phyloP scores from a whole-genome alignment of 2,113 vertebrate genomes.

The Lampris incognitus region DNA sequence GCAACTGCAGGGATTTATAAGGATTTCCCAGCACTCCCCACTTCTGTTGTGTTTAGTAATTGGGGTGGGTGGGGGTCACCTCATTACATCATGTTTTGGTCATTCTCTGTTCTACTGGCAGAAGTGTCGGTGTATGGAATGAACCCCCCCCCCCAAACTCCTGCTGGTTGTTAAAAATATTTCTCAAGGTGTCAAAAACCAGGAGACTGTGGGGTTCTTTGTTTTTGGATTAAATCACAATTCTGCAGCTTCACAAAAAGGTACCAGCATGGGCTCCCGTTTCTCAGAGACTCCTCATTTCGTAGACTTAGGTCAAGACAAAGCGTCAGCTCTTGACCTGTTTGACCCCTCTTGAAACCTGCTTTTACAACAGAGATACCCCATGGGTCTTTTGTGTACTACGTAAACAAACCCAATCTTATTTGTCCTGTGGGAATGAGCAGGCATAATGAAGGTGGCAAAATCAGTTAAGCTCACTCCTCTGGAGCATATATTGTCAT shows the following conservation, averaged over 20 bases:
- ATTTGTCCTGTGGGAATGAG: conserved; percentile 8
- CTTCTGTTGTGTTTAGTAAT: neutral
- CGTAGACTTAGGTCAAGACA: conserved; percentile 59
- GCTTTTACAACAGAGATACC: conserved; percentile 50
- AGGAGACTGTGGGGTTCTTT: conserved; percentile 71
- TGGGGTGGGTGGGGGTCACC: conserved; percentile 20
- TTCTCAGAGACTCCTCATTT: conserved; percentile 64
- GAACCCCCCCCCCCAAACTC: conserved; percentile 62
- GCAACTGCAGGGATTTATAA: conserved; percentile 41
- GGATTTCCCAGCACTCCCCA: neutral
- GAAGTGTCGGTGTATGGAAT: conserved; percentile 71
- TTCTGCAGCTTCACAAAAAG: conserved; percentile 53
- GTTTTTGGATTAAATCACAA: conserved; percentile 75
- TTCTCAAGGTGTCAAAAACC: conserved; percentile 67
- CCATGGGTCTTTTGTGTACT: conserved; percentile 49
- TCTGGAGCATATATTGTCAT: conserved; percentile 17
- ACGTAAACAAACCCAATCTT: conserved; percentile 28
- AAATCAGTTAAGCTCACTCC: conserved; percentile 32
- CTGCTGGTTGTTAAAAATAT: conserved; percentile 66
- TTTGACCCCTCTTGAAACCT: conserved; percentile 36
- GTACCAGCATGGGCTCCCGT: conserved; percentile 66
- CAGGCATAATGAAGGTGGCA: conserved; percentile 39
- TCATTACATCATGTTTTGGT: conserved; percentile 55
- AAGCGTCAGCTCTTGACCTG: conserved; percentile 36
- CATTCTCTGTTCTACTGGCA: conserved; percentile 52